Percentiles rank a stretch among this genome's conserved stretches.
These are phyloP conservation scores for Pherbina coryleti DNA, from an alignment of 2,888 invertebrate genomes.

Conservation along the genomic window DNA sequence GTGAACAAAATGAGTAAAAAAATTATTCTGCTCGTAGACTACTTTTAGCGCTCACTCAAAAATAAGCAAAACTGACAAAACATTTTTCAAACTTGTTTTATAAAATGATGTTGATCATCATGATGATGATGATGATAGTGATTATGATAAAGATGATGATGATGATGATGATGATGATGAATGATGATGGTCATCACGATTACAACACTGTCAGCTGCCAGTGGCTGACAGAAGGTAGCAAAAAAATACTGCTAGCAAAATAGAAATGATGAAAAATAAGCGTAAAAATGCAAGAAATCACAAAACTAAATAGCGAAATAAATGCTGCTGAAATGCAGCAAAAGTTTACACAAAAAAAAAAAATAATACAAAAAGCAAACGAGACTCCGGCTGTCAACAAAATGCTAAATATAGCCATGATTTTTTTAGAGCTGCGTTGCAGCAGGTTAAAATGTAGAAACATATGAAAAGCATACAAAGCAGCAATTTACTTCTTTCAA, in stretches of 20 bases:
- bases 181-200: background rate
- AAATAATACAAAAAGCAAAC: background rate
- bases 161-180: background rate
- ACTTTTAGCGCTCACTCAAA: background rate
- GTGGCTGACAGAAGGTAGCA: background rate
- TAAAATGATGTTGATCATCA: slow-evolving; percentile 9
- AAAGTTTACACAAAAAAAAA: background rate
- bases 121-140: too few species aligned
- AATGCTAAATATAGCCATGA: too few species aligned
- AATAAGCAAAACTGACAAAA: slow-evolving; percentile 28
- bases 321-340: slow-evolving; percentile 4
- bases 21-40: too few species aligned
- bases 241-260: background rate
- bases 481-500: too few species aligned
- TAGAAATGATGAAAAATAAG: background rate
- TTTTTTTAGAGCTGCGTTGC: too few species aligned
- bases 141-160: too few species aligned
- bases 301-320: slow-evolving; percentile 8
- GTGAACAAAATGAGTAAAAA: too few species aligned
- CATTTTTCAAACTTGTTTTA: slow-evolving; percentile 19
- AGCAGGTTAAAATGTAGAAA: too few species aligned
- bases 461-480: too few species aligned
- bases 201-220: slow-evolving; percentile 17
- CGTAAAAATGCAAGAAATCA: slow-evolving; percentile 1
- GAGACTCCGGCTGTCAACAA: too few species aligned